Base-by-base conservation (phyloP, 2,113 vertebrate genomes). In the Geococcyx californianus region DNA sequence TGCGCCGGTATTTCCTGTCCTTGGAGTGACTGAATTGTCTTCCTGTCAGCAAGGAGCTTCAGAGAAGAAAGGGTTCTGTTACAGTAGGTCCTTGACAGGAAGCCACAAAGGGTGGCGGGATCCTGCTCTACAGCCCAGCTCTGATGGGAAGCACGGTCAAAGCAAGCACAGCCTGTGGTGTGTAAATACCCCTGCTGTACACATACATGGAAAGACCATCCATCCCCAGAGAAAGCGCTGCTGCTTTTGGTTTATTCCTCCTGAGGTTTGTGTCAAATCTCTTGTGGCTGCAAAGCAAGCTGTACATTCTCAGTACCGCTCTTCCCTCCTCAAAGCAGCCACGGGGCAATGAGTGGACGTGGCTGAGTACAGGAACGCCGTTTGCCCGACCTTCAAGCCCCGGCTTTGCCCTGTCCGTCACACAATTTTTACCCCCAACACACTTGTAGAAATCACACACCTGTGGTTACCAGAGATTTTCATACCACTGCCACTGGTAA, bases 281-380 rank as follows among this genome's bases (percentile, higher is more conserved):
- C 14, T 3, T 31, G 49, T 44, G 72, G 33, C 58, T 47, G 54
- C 33, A 60, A 59, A 86, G 31, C 5, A 45, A 75, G 34, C 26
- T 59, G 17, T 67, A 44, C 12, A 5, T 38, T 34, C 24, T 60
- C 7, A 14, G n/a, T n/a, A n/a, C n/a, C n/a, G 51, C n/a, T 78
- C 62, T 12, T 28, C 26, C 24, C 42, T 74, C 29, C 68, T 42
- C 13, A 63, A 91, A 62, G 2, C n/a, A 67, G 42, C 1, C n/a
- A 25, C 0, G 16, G 24, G 42, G 21, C 15, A 11, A 66, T 6
- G 36, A 51, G 26, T 15, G 31, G 21, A 8, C 7, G 28, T 0
- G 14, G 36, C 54, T 66, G 72, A 59, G 31, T 15, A 25, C 12
- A 68, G 67, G 17, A 79, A 17, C 2, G 9, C 5, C 34, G 28